Base-by-base conservation (phyloP, 1,140 invertebrate species). In the Mactra quadrangularis region DNA sequence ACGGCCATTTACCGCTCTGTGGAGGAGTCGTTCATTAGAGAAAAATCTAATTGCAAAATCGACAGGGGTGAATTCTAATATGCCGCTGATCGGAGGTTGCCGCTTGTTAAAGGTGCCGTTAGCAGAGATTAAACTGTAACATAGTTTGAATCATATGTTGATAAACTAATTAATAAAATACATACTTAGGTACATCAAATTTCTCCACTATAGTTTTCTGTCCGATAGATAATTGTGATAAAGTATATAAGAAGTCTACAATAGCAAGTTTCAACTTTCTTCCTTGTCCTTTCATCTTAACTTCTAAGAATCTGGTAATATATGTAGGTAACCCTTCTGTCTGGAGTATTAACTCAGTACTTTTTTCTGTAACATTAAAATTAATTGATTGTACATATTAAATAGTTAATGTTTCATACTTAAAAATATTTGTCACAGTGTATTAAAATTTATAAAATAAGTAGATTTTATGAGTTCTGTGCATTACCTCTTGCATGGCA, bases 291-390 rank as follows among this genome's bases (percentile, higher is more conserved):
- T 90, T 89, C 31, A 87, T 77, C 29, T 87, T 88, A 11, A 84
- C 79, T 29, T 86, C 83, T 45, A 91, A 76, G 47, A 90, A 82
- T n/a, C 57, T n/a, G 15, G 84, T 59, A 38, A 90, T 57, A 25
- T 83, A 64, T 4, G 76, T 62, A 29, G 86, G 38, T 25, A 90
- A 79, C 55, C 82, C 81, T 52, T 83, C 62, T 13, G 72, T 57
- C 50, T 85, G 45, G 57, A 92, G 41, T 13, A 91, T 41, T 41
- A 87, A 64, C 62, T 89, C 77, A 45, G 88, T 87, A 70, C 87
- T 92, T 17, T 84, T 83, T 38, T 91, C 90, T 91, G 86, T 50
- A 82, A 55, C n/a, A 31, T n/a, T n/a, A n/a, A n/a, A n/a, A n/a
- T n/a, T n/a, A n/a, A n/a, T n/a, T n/a, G n/a, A n/a, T 13, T 50